Evolutionary conservation across 2,797 vertebrate genomes (phyloP).

Genomic region (Peromyscus attwateri): DNA sequence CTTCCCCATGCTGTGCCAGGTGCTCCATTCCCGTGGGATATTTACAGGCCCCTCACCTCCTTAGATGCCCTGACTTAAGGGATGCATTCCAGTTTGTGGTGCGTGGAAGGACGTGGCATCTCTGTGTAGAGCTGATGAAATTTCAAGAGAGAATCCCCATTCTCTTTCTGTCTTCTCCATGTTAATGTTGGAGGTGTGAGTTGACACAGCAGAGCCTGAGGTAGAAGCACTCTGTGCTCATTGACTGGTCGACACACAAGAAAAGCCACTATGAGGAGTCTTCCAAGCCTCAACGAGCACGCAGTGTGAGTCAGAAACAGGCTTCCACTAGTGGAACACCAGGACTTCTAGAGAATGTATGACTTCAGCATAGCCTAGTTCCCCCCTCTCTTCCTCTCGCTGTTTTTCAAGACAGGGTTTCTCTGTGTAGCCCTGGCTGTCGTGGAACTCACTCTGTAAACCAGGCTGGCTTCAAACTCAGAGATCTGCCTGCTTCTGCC

Average conservation of each 20-base stretch:
- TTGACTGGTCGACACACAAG: accelerated
- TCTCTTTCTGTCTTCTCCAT: background rate
- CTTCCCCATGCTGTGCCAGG: background rate
- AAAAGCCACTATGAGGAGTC: background rate
- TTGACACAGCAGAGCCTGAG: background rate
- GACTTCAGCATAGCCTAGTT: background rate
- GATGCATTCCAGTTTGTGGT: background rate
- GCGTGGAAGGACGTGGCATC: background rate
- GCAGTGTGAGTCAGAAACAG: background rate
- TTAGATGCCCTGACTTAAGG: background rate
- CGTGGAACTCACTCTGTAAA: background rate
- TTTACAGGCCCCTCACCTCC: background rate
- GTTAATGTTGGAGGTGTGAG: accelerated
- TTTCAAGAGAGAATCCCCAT: background rate
- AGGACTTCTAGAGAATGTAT: background rate
- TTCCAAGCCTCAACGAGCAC: accelerated
- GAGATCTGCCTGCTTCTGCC: background rate
- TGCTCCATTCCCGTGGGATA: background rate
- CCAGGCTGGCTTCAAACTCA: background rate
- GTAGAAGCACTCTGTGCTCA: background rate
- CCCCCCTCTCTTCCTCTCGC: too few species aligned
- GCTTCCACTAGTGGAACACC: background rate
- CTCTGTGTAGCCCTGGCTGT: background rate
- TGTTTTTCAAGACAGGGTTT: background rate
- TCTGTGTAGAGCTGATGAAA: background rate